Percentiles rank a stretch among this genome's conserved stretches.
Conservation (phyloP, 2,888 invertebrate species). For the Xestia xanthographa region DNA sequence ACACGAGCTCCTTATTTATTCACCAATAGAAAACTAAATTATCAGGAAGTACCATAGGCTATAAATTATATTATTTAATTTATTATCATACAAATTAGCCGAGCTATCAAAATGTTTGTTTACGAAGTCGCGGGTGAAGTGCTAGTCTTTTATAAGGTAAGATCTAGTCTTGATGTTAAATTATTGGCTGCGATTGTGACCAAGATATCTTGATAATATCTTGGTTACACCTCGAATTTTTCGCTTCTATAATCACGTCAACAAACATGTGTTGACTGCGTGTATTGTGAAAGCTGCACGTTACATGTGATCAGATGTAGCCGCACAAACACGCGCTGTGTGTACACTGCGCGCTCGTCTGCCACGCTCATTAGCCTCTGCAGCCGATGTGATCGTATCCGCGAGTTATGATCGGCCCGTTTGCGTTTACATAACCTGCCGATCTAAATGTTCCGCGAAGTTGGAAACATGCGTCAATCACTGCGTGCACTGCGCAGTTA, state of each 20-base stretch:
- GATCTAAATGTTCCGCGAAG: neutral
- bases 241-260: neutral
- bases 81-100: too few species aligned
- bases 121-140: too few species aligned
- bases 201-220: neutral
- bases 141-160: neutral
- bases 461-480: conserved; percentile 10
- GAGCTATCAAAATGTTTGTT: too few species aligned
- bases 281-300: neutral
- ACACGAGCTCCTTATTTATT: too few species aligned
- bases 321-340: neutral
- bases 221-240: neutral
- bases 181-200: neutral
- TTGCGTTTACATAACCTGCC: conserved; percentile 17
- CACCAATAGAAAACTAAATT: too few species aligned
- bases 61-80: too few species aligned
- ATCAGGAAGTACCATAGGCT: too few species aligned
- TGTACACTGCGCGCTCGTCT: neutral
- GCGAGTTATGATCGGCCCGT: conserved; percentile 21
- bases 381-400: conserved; percentile 1
- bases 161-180: neutral
- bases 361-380: conserved; percentile 12
- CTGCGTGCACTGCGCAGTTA: neutral
- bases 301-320: neutral
- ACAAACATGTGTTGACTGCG: neutral